phyloP scores from a whole-genome alignment of 2,113 vertebrate species.

The Amia ocellicauda region DNA sequence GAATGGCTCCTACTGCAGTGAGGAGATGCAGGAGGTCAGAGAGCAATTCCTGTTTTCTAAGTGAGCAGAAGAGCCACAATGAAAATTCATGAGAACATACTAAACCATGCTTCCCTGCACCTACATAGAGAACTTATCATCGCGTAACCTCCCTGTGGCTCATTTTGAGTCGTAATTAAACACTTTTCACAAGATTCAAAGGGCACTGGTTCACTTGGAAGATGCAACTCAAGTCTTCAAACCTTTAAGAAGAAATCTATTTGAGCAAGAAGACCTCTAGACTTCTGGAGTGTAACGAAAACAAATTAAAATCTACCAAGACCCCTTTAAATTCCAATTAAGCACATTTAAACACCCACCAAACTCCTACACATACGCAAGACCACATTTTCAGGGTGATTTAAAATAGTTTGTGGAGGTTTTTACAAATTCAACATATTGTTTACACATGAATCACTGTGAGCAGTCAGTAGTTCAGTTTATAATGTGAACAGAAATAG shows the following conservation, averaged over 20 bases:
- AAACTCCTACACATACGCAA: no score
- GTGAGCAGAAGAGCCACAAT: background rate
- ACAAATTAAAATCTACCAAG: no score
- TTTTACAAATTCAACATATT: no score
- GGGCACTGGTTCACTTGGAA: background rate
- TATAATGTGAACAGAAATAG: no score
- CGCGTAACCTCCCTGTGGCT: background rate
- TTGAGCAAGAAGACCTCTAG: background rate
- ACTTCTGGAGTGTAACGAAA: no score
- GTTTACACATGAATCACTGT: no score
- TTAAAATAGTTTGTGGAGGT: no score
- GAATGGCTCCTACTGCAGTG: background rate
- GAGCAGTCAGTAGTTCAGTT: no score
- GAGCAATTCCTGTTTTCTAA: background rate
- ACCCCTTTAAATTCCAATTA: no score
- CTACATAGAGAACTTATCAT: background rate
- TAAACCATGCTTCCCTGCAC: background rate
- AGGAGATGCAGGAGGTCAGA: background rate
- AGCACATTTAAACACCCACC: no score
- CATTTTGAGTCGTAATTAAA: background rate
- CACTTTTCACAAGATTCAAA: conserved; percentile 2
- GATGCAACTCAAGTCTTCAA: background rate
- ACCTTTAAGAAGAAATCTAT: background rate
- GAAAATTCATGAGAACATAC: background rate
- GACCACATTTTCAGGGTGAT: no score